These are phyloP conservation scores for Cryptocephalus moraei DNA, from an alignment of 2,888 invertebrate species.

Conservation along the genomic window DNA sequence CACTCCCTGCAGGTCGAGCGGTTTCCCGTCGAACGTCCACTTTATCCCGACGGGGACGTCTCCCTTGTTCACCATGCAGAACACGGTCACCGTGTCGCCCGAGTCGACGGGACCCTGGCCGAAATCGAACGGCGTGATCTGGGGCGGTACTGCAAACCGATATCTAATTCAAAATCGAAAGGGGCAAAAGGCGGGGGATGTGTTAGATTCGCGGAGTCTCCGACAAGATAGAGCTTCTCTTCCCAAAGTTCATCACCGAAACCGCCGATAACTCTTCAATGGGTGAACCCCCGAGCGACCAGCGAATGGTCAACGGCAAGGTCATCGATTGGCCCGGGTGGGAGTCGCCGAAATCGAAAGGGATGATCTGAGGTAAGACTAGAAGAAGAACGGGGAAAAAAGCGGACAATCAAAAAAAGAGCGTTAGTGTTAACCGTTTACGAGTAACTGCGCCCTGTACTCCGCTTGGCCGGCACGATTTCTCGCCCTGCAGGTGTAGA, in stretches of 20 bases:
- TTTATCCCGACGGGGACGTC: conserved; percentile 46
- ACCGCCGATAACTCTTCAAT: conserved; percentile 27
- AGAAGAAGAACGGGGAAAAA: conserved; percentile 19
- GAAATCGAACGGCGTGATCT: conserved; percentile 42
- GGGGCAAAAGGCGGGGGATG: no score
- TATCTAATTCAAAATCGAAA: no score
- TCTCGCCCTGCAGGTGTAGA: conserved; percentile 45
- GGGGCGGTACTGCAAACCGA: conserved; percentile 26
- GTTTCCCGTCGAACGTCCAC: conserved; percentile 35
- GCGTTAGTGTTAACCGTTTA: conserved; percentile 39
- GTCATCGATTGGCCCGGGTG: conserved; percentile 47
- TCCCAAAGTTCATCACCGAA: conserved; percentile 27
- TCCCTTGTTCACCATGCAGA: conserved; percentile 55
- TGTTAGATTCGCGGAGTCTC: no score
- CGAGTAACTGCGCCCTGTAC: conserved; percentile 40
- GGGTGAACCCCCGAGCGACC: conserved; percentile 47
- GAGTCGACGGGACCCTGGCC: conserved; percentile 44
- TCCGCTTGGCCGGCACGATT: conserved; percentile 43
- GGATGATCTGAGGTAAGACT: conserved; percentile 57
- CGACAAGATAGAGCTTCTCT: conserved; percentile 47
- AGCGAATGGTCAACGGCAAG: conserved; percentile 49
- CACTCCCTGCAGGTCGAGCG: conserved; percentile 33
- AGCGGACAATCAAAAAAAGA: neutral
- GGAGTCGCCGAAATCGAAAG: conserved; percentile 55
- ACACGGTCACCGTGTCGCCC: conserved; percentile 53